phyloP scores from a whole-genome alignment of 2,888 invertebrate genomes.

The Cremastinae sp. region DNA sequence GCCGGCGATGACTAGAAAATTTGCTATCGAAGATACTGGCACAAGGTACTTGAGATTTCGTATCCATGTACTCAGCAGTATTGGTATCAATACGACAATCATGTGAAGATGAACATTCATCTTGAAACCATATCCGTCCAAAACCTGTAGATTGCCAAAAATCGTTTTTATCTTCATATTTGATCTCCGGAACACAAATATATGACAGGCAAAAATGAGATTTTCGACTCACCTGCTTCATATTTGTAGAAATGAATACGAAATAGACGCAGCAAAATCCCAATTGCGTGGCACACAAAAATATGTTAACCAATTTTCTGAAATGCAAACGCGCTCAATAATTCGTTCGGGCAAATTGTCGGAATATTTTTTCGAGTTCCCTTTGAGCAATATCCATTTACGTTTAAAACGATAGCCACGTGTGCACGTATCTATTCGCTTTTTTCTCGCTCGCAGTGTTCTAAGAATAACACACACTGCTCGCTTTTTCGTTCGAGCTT shows the following conservation, averaged over 20 bases:
- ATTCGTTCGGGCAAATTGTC: slow-evolving; percentile 26
- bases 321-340: slow-evolving; percentile 65
- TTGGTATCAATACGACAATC: slow-evolving; percentile 87
- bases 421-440: background rate
- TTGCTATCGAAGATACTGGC: slow-evolving; percentile 90
- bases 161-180: slow-evolving; percentile 7
- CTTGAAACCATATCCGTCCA: slow-evolving; percentile 84
- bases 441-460: slow-evolving; percentile 16
- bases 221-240: slow-evolving; percentile 85
- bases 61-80: slow-evolving; percentile 88
- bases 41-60: slow-evolving; percentile 89
- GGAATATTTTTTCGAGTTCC: slow-evolving; percentile 20
- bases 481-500: slow-evolving; percentile 19
- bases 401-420: slow-evolving; percentile 8
- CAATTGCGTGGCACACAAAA: slow-evolving; percentile 96
- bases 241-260: slow-evolving; percentile 94
- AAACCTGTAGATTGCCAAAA: slow-evolving; percentile 82
- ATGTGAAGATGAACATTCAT: slow-evolving; percentile 88
- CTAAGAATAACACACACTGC: slow-evolving; percentile 16
- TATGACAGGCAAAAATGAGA: background rate
- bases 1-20: slow-evolving; percentile 88
- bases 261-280: slow-evolving; percentile 99
- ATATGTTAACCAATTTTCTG: slow-evolving; percentile 87
- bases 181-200: no score
- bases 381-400: slow-evolving; percentile 13